Conservation (phyloP, 2,888 invertebrate genomes). For the Dinocampus coccinellae region DNA sequence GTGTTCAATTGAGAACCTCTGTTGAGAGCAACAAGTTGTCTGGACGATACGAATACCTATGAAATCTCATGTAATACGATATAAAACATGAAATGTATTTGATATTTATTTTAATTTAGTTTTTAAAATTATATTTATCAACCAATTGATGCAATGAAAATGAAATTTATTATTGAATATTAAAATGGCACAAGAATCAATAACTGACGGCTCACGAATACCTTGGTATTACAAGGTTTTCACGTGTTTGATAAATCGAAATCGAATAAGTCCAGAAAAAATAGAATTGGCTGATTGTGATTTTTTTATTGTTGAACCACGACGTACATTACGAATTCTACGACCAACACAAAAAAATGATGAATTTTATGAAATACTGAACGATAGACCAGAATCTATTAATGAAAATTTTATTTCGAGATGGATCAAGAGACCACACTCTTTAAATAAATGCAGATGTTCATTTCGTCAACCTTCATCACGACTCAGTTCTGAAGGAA, state of each 20-base stretch:
- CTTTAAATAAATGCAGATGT: conserved; percentile 64
- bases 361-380: conserved; percentile 54
- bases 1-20: neutral
- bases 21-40: conserved; percentile 1
- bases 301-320: conserved; percentile 61
- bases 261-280: conserved; percentile 58
- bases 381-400: conserved; percentile 59
- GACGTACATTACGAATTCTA: conserved; percentile 60
- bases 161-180: neutral
- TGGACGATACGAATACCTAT: neutral
- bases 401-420: conserved; percentile 64
- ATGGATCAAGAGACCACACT: conserved; percentile 62
- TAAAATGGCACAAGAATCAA: conserved; percentile 46
- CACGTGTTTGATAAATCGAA: conserved; percentile 58
- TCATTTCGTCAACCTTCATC: conserved; percentile 62
- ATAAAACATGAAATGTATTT: neutral
- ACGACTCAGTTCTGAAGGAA: conserved; percentile 53
- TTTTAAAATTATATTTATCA: neutral
- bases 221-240: conserved; percentile 60
- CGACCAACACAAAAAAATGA: conserved; percentile 52
- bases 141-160: neutral
- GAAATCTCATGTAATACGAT: neutral
- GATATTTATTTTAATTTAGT: neutral
- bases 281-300: conserved; percentile 62
- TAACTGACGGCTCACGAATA: conserved; percentile 29